Conservation (phyloP, 2,113 vertebrate genomes). For the Smithornis capensis region DNA sequence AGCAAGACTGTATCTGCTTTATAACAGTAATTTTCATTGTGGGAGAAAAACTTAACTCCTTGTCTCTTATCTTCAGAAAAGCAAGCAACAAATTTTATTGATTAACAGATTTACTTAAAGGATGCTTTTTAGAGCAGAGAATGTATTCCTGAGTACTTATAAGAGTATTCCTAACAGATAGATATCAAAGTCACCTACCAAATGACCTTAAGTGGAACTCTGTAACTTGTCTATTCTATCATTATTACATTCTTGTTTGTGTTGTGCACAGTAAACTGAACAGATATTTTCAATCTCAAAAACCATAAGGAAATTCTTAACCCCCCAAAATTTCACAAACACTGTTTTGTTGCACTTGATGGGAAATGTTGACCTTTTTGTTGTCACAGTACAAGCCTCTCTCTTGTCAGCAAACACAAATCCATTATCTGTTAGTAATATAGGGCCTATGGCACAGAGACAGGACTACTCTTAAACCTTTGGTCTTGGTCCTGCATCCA, state of each 20-base stretch:
- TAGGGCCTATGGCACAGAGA: not conserved
- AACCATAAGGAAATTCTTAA: not conserved
- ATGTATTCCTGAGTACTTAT: not conserved
- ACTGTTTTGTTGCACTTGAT: not conserved
- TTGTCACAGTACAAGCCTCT: not conserved
- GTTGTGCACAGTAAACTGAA: not conserved
- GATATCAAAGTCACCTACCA: not conserved
- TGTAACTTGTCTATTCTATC: not conserved
- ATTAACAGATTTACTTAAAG: not conserved
- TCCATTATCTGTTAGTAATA: not conserved
- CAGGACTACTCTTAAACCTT: not conserved
- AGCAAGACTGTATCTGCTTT: not conserved
- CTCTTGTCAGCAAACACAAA: not conserved
- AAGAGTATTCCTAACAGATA: not conserved
- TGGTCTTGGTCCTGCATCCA: not conserved
- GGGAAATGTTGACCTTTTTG: not conserved
- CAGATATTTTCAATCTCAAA: not conserved
- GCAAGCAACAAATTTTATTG: not conserved
- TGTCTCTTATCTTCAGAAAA: not conserved
- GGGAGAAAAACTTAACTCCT: not conserved
- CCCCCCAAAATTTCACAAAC: not conserved
- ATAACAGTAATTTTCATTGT: not conserved
- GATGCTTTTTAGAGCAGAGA: not conserved
- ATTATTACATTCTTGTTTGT: not conserved
- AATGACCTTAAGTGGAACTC: not conserved